Percentiles rank a stretch among this genome's conserved stretches.
phyloP scores from a whole-genome alignment of 2,888 invertebrate species.

The Trichopoda pennipes region DNA sequence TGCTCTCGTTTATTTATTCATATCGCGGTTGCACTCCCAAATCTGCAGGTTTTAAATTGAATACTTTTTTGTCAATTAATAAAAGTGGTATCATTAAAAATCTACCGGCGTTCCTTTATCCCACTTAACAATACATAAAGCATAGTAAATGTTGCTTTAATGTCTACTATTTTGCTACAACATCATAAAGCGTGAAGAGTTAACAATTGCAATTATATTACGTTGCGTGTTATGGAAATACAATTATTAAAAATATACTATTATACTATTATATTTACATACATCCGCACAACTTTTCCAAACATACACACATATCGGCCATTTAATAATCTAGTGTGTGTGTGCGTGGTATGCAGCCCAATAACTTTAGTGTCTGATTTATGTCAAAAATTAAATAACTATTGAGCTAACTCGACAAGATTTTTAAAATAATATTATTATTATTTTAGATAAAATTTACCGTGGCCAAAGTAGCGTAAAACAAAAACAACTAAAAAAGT shows the following conservation, averaged over 20 bases:
- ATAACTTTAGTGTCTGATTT: slow-evolving; percentile 8
- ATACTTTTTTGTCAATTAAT: too few species aligned
- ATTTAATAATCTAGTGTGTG: not conserved
- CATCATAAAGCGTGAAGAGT: slow-evolving; percentile 27
- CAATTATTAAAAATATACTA: not conserved
- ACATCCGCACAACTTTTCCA: slow-evolving; percentile 20
- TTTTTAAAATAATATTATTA: too few species aligned
- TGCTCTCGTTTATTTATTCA: too few species aligned
- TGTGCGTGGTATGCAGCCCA: not conserved
- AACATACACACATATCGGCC: not conserved
- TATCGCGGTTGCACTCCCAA: too few species aligned
- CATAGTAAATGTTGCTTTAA: too few species aligned
- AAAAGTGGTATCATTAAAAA: too few species aligned
- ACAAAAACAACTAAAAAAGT: not conserved
- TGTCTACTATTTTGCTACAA: not conserved
- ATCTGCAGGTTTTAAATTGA: too few species aligned
- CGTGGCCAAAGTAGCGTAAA: too few species aligned
- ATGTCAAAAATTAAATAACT: slow-evolving; percentile 7
- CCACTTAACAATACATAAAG: too few species aligned
- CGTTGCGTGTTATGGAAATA: slow-evolving; percentile 4
- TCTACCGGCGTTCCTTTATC: too few species aligned
- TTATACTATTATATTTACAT: not conserved
- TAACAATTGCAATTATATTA: slow-evolving; percentile 10
- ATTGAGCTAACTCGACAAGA: not conserved
- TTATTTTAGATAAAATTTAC: too few species aligned